Evolutionary conservation across 2,888 invertebrate species (phyloP).

Genomic region (Zeuzera pyrina): DNA sequence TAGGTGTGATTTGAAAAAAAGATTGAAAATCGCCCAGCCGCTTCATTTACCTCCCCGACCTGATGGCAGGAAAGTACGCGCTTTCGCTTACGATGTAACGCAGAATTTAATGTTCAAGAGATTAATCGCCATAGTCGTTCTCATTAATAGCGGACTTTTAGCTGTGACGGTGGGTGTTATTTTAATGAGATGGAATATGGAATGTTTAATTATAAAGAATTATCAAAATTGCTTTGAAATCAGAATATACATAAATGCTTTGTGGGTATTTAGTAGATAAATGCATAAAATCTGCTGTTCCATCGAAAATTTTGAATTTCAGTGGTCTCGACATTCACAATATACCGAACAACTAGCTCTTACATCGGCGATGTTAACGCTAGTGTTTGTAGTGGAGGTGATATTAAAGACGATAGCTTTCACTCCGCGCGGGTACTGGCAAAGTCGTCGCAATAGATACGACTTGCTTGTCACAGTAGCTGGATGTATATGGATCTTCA

Average conservation of each 20-base stretch:
- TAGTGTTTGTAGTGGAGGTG: slow-evolving; percentile 96
- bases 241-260: too few relatives aligned
- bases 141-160: slow-evolving; percentile 92
- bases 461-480: slow-evolving; percentile 97
- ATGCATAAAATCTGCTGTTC: too few relatives aligned
- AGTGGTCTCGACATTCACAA: slow-evolving; percentile 90
- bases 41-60: slow-evolving; percentile 97
- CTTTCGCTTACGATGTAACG: slow-evolving; percentile 97
- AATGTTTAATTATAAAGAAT: too few relatives aligned
- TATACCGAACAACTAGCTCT: slow-evolving; percentile 88
- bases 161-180: slow-evolving; percentile 96
- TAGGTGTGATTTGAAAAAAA: slow-evolving; percentile 97
- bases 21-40: slow-evolving; percentile 99
- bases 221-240: too few relatives aligned
- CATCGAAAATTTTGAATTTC: slow-evolving; percentile 19
- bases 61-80: slow-evolving; percentile 91
- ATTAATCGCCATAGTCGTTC: slow-evolving; percentile 93
- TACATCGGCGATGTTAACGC: slow-evolving; percentile 89
- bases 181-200: too few relatives aligned
- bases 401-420: slow-evolving; percentile 99
- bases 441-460: slow-evolving; percentile 96
- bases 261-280: too few relatives aligned
- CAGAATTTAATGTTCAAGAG: slow-evolving; percentile 97
- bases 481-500: slow-evolving; percentile 97
- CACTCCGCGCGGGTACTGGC: slow-evolving; percentile 98